Percentiles rank a stretch among this genome's conserved stretches.
Evolutionary conservation across 2,797 vertebrate species (phyloP).

Genomic region (Garrulus glandarius): DNA sequence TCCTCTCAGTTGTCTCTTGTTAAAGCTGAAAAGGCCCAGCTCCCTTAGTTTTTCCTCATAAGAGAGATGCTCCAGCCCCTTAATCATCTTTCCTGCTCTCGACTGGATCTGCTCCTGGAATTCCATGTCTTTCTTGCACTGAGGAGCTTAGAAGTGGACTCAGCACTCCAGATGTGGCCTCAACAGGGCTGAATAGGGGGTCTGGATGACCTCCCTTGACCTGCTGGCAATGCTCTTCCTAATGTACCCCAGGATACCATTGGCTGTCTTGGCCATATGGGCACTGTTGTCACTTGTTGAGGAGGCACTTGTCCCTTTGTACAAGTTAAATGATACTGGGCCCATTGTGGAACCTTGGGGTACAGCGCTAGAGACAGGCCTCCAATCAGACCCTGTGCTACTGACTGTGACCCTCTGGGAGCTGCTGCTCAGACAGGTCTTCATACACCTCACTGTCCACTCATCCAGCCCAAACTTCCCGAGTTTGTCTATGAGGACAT

Average conservation of each 20-base stretch:
- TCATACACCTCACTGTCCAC: background rate
- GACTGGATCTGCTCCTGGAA: background rate
- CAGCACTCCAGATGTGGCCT: background rate
- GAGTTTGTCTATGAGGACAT: background rate
- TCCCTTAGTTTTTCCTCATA: accelerated
- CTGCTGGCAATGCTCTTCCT: background rate
- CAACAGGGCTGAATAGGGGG: too few species aligned
- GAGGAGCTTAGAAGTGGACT: background rate
- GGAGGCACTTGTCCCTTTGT: background rate
- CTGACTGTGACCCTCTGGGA: background rate
- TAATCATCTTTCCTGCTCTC: too few species aligned
- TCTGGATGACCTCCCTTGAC: too few species aligned
- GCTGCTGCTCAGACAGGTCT: background rate
- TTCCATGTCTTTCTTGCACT: background rate
- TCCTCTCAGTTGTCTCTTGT: background rate
- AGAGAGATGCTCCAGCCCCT: background rate
- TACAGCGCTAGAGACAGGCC: background rate
- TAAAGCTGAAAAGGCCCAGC: background rate
- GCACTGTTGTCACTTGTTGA: background rate
- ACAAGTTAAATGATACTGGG: background rate
- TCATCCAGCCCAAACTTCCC: background rate
- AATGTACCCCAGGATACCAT: background rate
- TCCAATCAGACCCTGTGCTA: background rate
- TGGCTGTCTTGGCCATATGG: background rate
- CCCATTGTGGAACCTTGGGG: background rate